phyloP scores from a whole-genome alignment of 1,140 invertebrate species.

The Asobara japonica region DNA sequence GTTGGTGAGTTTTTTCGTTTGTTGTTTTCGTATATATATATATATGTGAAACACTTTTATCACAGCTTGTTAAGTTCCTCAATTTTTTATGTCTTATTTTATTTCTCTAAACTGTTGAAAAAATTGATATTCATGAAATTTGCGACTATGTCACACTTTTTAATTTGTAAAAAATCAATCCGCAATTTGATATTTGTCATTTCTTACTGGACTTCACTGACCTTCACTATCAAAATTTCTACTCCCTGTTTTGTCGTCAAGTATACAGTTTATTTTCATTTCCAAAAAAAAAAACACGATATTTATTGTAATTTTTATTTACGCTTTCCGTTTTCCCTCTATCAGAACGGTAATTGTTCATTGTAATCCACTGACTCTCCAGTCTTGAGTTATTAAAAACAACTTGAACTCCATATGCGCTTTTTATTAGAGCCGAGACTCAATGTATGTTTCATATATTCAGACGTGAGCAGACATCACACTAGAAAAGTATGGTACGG shows the following conservation, averaged over 20 bases:
- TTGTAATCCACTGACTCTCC: too few species aligned
- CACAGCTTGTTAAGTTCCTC: not conserved
- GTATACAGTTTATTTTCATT: too few species aligned
- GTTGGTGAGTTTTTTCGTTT: slow-evolving; percentile 41
- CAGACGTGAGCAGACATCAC: slow-evolving; percentile 55
- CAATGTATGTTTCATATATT: slow-evolving; percentile 30
- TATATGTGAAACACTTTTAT: not conserved
- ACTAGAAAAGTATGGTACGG: slow-evolving; percentile 50
- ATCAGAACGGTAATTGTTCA: too few species aligned
- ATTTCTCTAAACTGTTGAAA: not conserved
- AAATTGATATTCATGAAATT: not conserved
- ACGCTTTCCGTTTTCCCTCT: too few species aligned
- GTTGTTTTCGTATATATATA: not conserved
- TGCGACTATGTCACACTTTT: not conserved
- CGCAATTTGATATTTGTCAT: too few species aligned
- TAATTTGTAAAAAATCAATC: not conserved
- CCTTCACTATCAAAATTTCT: too few species aligned
- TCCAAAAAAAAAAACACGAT: too few species aligned
- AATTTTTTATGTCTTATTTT: not conserved
- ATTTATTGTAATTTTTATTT: too few species aligned
- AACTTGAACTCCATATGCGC: too few species aligned
- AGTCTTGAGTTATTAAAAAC: too few species aligned
- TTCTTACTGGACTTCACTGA: too few species aligned
- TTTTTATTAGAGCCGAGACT: not conserved
- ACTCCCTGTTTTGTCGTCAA: too few species aligned